Evolutionary conservation across 2,113 vertebrate genomes (phyloP), one percentile per base, ranked within the genome.

Genomic region (Lycaon pictus): DNA sequence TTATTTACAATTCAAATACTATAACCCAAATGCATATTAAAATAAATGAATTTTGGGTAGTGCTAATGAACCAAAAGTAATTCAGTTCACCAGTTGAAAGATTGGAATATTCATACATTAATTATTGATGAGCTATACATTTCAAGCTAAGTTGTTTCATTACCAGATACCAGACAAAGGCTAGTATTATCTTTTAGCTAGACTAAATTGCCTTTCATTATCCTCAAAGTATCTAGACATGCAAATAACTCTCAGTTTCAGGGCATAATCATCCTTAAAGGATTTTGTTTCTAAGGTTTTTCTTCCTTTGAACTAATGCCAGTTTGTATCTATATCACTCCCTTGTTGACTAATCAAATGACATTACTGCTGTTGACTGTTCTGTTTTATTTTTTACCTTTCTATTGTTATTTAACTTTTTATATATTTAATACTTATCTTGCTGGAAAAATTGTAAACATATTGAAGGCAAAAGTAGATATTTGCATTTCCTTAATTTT

Each of bases 1-100:
- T 29, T 97, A 98, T 98, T 98, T 98, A 98, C 84, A 98, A 98
- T 98, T 98, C 97, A 99, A 98, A 98, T 98, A 95, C 12, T n/a
- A 80, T 96, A 93, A 98, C 71, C 90, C 85, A 98, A 98, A 98
- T 63, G 77, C 71, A 56, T 96, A 98, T 97, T 98, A 98, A 99
- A 98, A 98, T 98, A 98, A 98, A 98, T 98, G 90, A 97, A 88
- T 98, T 98, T 94, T 92, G 88, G 84, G 81, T 98, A 98, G 96
- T 96, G 82, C 87, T 98, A 98, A 98, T 98, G 97, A 98, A 97
- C 88, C 90, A 95, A 92, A 98, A 98, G 94, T 98, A 97, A 98
- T 98, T 98, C 72, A 88, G 32, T 93, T 97, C 7, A 93, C 96
- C 98, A 90, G 90, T 87, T 95, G 51, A 83, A 97, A 94, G 35